phyloP scores from a whole-genome alignment of 2,113 vertebrate genomes.

The Cyanoderma ruficeps region DNA sequence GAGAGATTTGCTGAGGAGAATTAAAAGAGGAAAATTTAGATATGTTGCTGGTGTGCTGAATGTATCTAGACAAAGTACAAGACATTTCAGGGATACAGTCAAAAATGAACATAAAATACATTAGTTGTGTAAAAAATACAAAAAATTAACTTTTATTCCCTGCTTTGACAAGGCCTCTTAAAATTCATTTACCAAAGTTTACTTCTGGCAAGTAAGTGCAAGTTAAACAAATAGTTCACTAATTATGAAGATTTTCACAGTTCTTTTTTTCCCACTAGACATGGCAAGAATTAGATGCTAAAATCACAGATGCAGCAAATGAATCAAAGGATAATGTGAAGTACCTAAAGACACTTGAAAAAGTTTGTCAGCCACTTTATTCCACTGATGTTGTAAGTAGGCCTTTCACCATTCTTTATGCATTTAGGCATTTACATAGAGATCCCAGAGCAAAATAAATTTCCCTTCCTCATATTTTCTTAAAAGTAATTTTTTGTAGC shows the following conservation, averaged over 20 bases:
- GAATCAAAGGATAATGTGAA: conserved; percentile 87
- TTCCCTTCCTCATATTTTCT: not conserved
- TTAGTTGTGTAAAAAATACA: not conserved
- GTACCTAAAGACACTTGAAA: conserved; percentile 80
- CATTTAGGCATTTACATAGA: not conserved
- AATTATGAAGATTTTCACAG: not conserved
- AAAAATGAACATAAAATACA: not conserved
- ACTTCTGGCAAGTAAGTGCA: not conserved
- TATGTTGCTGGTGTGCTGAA: not conserved
- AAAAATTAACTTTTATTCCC: not conserved
- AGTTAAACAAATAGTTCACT: not conserved
- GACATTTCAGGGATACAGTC: not conserved
- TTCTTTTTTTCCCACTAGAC: conserved; percentile 55
- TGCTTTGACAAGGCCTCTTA: not conserved
- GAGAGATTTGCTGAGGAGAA: not conserved
- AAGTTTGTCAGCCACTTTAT: conserved; percentile 83
- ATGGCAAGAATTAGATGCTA: conserved; percentile 81
- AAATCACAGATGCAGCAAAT: conserved; percentile 82
- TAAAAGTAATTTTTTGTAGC: not conserved
- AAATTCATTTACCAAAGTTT: not conserved
- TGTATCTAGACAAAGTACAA: not conserved
- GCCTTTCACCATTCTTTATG: not conserved
- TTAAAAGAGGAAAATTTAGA: not conserved
- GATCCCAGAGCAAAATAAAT: not conserved
- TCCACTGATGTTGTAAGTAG: conserved; percentile 81